Evolutionary conservation across 2,797 vertebrate species (phyloP), one percentile per base, ranked within the genome.

Genomic region (Lepilemur septentrionalis): DNA sequence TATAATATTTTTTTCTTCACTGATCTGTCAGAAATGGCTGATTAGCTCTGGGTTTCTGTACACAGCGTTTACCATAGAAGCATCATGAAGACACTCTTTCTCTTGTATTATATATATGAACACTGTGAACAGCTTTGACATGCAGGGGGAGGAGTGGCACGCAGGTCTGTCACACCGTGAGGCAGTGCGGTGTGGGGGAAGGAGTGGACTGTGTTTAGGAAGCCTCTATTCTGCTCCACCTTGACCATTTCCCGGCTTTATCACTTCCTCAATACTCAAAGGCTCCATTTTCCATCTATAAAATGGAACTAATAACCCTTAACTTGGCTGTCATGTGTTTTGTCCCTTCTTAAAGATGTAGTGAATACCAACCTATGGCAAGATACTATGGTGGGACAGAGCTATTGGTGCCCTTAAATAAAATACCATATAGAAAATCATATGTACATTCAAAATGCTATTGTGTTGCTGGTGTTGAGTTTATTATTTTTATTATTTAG

Each of bases 401-500:
- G 7, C 61, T 67, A 41, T 73, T 73, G 7, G 65, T 79, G 90
- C 1, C 1, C 12, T 79, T 76, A 72, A 79, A 55, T 69, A n/a
- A 94, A 87, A 63, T 65, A 30, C 23, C 7, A 0, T 61, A 28
- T 61, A 86, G 25, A 76, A 93, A 95, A 87, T 7, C 18, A 79
- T 30, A 38, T 13, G 11, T 67, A 80, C 57, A 67, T 86, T 92
- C 35, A 69, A 91, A 69, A 67, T 86, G 48, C 35, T 83, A 18
- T 67, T 86, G 22, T 41, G 25, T 48, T 93, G 17, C 57, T 83
- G 17, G 10, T 22, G 1, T 32, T 75, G 59, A 86, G 59, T 94
- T 93, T 89, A 35, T 84, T 89, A 73, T 48, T 87, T n/a, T 95
- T 86, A 46, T 93, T 92, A 65, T 90, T 75, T 84, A 87, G 83